Conservation (phyloP, 2,113 vertebrate genomes). For the Megaceryle maxima region DNA sequence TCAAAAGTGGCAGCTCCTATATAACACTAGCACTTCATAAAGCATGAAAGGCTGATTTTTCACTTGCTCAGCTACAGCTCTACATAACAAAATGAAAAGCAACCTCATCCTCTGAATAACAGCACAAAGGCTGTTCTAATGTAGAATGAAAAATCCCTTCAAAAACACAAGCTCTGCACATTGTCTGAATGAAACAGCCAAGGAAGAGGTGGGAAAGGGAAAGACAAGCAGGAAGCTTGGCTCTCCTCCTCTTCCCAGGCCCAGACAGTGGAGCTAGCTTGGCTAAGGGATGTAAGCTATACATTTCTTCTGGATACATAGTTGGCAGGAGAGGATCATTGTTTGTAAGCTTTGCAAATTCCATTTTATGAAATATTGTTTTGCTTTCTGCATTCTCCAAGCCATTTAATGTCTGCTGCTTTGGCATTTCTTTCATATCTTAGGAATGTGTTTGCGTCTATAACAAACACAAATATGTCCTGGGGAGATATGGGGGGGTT, state of each 20-base stretch:
- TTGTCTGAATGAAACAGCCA: background rate
- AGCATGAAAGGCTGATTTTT: background rate
- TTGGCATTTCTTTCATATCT: constrained; percentile 12
- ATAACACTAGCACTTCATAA: background rate
- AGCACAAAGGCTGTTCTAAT: background rate
- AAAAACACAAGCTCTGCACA: background rate
- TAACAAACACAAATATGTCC: background rate
- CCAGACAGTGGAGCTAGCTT: background rate
- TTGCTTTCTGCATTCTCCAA: background rate
- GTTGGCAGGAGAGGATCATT: background rate
- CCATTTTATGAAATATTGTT: background rate
- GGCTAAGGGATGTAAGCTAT: background rate
- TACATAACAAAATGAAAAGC: background rate
- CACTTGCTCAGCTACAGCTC: background rate
- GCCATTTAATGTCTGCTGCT: background rate
- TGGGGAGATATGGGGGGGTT: too few relatives aligned
- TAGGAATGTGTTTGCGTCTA: constrained; percentile 19
- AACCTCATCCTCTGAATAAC: background rate
- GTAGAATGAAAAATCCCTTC: background rate
- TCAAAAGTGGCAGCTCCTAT: background rate
- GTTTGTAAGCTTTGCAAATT: background rate
- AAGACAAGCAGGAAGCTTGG: background rate
- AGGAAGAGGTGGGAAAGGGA: background rate
- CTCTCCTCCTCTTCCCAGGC: background rate
- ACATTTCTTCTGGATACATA: background rate